Base-by-base conservation (phyloP, 2,888 invertebrate species). In the Oligia strigilis region DNA sequence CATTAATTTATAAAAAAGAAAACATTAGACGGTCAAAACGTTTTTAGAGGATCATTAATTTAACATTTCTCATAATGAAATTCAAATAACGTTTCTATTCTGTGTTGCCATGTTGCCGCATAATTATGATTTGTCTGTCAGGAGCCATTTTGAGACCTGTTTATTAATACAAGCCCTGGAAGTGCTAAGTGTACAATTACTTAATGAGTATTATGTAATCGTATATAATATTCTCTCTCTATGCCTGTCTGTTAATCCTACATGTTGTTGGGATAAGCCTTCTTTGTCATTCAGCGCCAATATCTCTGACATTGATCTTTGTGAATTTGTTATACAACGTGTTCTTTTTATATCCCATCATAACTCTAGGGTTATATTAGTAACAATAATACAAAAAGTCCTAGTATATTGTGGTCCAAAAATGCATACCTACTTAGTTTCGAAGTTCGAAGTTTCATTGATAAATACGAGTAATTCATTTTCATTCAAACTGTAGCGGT, bases 251-350 rank as follows among this genome's bases (percentile, higher is more conserved):
- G 13, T 29, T 72, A 80, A 73, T 73, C 52, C 43, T 36, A 14
- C 36, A 60, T 36, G 60, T 49, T 64, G 29, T 19, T 29, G 29
- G 19, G 49, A 40, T 81, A 43, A 52, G 66, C 29, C 40, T 17
- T 40, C 29, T 29, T 72, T 52, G 17, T 60, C 23, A 72, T 43
- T 36, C 19, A 80, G 9, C 9, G n/a, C n/a, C 62, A 80, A 55
- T 64, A 19, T 60, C 36, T 80, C 62, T 64, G 71, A 64, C 58
- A 58, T 67, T 49, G 11, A 36, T 78, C 36, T 66, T 40, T 78
- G 36, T 55, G 29, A 69, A 36, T 64, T 8, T 2, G 17, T 8
- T 64, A 36, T 14, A 13, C 49, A 40, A 40, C 40, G 40, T 40
- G 40, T 40, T 40, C 6, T 36, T 40, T 40, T 40, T 40, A 40